Evolutionary conservation across 2,113 vertebrate species (phyloP).

Genomic region (Trachemys scripta): DNA sequence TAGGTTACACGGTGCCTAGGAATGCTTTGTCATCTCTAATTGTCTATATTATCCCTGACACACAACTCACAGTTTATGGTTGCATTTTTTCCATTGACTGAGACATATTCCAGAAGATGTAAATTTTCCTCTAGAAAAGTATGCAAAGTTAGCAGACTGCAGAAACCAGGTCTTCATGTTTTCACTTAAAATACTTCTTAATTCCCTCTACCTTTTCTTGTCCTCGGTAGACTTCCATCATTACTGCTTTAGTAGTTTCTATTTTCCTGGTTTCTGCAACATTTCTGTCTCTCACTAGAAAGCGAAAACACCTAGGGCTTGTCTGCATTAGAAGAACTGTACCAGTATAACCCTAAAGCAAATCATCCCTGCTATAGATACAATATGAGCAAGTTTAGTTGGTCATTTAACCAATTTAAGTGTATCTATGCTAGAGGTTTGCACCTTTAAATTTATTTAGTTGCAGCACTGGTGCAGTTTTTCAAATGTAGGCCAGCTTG

Average conservation of each 20-base stretch:
- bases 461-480: neutral
- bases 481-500: neutral
- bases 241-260: neutral
- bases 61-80: neutral
- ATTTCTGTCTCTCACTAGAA: neutral
- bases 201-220: neutral
- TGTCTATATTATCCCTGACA: neutral
- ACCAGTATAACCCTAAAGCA: neutral
- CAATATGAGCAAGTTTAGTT: accelerated
- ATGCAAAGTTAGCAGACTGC: neutral
- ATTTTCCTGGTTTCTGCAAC: neutral
- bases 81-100: neutral
- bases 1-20: neutral
- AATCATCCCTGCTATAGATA: accelerated
- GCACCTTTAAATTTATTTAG: neutral
- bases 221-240: neutral
- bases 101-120: neutral
- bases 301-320: neutral
- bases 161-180: neutral
- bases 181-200: neutral
- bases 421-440: neutral
- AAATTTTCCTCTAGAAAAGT: neutral
- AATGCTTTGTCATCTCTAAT: neutral
- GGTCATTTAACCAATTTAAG: accelerated
- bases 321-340: neutral